Conservation (phyloP, 2,888 invertebrate genomes). For the Scelioninae gen. 1 region DNA sequence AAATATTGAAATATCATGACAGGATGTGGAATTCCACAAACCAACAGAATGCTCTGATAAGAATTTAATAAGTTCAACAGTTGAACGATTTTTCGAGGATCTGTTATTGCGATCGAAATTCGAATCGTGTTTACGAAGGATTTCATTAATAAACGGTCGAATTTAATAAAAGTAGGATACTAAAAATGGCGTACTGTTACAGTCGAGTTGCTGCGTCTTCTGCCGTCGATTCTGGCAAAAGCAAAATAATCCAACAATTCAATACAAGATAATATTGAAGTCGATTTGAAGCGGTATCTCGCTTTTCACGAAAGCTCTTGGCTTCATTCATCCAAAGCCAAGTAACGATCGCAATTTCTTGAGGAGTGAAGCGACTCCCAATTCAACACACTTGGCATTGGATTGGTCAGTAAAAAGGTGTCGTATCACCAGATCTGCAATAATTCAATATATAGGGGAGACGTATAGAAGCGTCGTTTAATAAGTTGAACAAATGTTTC, state of each 20-base stretch:
- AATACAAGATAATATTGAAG: constrained; percentile 63
- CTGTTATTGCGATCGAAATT: constrained; percentile 35
- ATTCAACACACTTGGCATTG: constrained; percentile 53
- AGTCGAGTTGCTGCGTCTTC: constrained; percentile 52
- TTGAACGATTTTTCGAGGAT: constrained; percentile 12
- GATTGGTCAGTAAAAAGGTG: constrained; percentile 68
- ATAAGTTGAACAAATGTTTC: constrained; percentile 74
- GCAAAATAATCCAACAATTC: constrained; percentile 64
- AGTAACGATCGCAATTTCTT: constrained; percentile 73
- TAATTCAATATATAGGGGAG: constrained; percentile 70
- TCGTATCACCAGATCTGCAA: constrained; percentile 68
- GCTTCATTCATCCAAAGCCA: constrained; percentile 71
- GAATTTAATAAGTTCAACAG: constrained; percentile 23
- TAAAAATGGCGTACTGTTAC: constrained; percentile 39
- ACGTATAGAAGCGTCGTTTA: constrained; percentile 67
- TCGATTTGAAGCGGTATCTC: constrained; percentile 53
- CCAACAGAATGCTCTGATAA: constrained; percentile 13
- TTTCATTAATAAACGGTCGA: constrained; percentile 43
- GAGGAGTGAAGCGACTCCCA: constrained; percentile 57
- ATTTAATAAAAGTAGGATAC: constrained; percentile 51
- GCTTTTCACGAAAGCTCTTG: constrained; percentile 63
- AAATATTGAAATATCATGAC: constrained; percentile 75
- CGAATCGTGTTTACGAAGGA: constrained; percentile 35
- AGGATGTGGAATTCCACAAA: constrained; percentile 2
- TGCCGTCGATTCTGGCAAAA: constrained; percentile 29